These are phyloP conservation scores for Synanthedon formicaeformis DNA, from an alignment of 2,888 invertebrate genomes.

Conservation along the genomic window DNA sequence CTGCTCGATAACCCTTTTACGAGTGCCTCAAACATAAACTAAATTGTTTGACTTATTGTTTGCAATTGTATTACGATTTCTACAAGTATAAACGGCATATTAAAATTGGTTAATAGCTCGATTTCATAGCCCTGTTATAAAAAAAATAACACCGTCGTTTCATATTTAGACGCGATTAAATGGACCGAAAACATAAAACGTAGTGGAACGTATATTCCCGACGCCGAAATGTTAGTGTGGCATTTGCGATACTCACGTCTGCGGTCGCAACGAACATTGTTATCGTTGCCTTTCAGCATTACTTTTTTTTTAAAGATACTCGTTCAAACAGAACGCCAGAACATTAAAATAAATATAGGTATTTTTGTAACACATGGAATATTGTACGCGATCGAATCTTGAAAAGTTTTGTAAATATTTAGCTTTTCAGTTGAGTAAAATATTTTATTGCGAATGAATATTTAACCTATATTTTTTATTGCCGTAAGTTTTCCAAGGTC, in stretches of 20 bases:
- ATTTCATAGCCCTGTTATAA: background rate
- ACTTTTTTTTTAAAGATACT: background rate
- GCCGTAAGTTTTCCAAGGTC: background rate
- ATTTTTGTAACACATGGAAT: background rate
- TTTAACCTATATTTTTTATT: background rate
- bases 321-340: background rate
- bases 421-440: background rate
- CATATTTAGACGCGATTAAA: constrained; percentile 24
- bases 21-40: too few species aligned
- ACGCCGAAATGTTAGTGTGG: constrained; percentile 13
- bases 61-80: too few species aligned
- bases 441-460: background rate
- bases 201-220: constrained; percentile 37
- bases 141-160: background rate
- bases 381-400: background rate
- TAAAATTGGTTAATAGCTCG: background rate
- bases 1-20: too few species aligned
- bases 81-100: too few species aligned
- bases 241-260: constrained; percentile 5
- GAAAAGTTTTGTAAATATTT: background rate
- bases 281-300: background rate
- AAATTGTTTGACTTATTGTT: too few species aligned
- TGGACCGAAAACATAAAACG: constrained; percentile 43
- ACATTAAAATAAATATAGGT: background rate
- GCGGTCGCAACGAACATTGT: background rate